Evolutionary conservation across 1,140 invertebrate species (phyloP).

Genomic region (Sycophaga agraensis): DNA sequence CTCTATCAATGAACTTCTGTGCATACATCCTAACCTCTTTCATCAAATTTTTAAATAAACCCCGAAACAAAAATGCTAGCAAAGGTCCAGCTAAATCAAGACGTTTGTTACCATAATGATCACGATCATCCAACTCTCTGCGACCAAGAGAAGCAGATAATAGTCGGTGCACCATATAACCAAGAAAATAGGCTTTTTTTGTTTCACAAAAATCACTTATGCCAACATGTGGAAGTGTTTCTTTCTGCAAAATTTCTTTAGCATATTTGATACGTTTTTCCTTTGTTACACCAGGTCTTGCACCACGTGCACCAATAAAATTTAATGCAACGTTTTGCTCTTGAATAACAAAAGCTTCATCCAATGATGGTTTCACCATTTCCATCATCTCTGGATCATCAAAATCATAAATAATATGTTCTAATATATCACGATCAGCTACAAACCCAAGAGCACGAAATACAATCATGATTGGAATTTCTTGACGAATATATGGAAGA

Average conservation of each 20-base stretch:
- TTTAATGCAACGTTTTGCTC: conserved; percentile 97
- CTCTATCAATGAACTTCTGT: conserved; percentile 97
- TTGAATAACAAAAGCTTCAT: conserved; percentile 98
- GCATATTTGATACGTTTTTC: conserved; percentile 99
- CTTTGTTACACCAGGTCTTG: conserved; percentile 93
- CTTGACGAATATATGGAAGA: conserved; percentile 96
- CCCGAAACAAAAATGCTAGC: conserved; percentile 91
- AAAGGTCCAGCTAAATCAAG: conserved; percentile 95
- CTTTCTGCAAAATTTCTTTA: conserved; percentile 96
- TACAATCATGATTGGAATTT: conserved; percentile 99
- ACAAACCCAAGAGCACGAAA: conserved; percentile 96
- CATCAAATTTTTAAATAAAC: conserved; percentile 88
- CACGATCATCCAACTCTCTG: conserved; percentile 95
- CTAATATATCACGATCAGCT: conserved; percentile 95
- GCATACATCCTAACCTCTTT: conserved; percentile 97
- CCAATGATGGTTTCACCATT: conserved; percentile 97
- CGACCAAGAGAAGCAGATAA: conserved; percentile 90
- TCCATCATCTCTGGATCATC: conserved; percentile 99
- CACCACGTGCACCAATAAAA: conserved; percentile 96
- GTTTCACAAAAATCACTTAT: conserved; percentile 98
- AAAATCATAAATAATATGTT: conserved; percentile 99
- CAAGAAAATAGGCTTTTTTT: conserved; percentile 96
- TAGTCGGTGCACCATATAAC: conserved; percentile 97
- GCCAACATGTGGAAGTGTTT: conserved; percentile 98
- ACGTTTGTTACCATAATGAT: conserved; percentile 99